Percentiles rank a stretch among this genome's conserved stretches.
Evolutionary conservation across 2,888 invertebrate species (phyloP).

Genomic region (Macrophya annulata): DNA sequence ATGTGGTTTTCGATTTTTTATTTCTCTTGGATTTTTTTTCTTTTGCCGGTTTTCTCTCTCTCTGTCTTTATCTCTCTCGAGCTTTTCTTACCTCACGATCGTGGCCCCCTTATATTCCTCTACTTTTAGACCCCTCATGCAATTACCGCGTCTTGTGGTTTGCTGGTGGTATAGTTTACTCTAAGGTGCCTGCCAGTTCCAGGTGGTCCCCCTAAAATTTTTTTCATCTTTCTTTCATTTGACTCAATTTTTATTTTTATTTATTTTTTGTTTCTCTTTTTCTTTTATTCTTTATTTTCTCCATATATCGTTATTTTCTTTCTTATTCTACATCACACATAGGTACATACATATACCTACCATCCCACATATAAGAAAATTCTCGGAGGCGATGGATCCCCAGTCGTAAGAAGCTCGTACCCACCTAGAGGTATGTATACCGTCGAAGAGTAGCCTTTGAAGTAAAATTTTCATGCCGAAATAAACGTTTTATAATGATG

Average conservation of each 20-base stretch:
- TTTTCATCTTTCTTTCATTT: not conserved
- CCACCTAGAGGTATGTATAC: not conserved
- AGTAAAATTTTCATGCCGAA: conserved; percentile 62
- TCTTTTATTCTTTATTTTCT: not conserved
- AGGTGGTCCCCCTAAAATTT: conserved; percentile 69
- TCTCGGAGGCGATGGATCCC: not conserved
- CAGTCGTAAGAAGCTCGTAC: not conserved
- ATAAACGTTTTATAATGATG: conserved; percentile 73
- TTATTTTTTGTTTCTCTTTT: not conserved
- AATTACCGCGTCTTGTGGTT: conserved; percentile 74
- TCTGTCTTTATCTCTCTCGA: conserved; percentile 57
- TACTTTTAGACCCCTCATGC: conserved; percentile 64
- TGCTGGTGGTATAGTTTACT: conserved; percentile 68
- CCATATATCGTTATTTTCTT: not conserved
- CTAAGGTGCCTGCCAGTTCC: conserved; percentile 65
- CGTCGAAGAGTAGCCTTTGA: conserved; percentile 24
- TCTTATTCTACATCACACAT: not conserved
- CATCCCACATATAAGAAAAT: not conserved
- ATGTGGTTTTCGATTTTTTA: conserved; percentile 75
- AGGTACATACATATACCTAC: not conserved
- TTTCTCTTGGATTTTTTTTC: conserved; percentile 59
- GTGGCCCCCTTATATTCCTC: conserved; percentile 61
- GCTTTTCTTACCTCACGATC: conserved; percentile 51
- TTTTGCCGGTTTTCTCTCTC: conserved; percentile 61
- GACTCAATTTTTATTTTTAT: not conserved